Evolutionary conservation across 2,797 vertebrate species (phyloP).

Genomic region (Melopsittacus undulatus): DNA sequence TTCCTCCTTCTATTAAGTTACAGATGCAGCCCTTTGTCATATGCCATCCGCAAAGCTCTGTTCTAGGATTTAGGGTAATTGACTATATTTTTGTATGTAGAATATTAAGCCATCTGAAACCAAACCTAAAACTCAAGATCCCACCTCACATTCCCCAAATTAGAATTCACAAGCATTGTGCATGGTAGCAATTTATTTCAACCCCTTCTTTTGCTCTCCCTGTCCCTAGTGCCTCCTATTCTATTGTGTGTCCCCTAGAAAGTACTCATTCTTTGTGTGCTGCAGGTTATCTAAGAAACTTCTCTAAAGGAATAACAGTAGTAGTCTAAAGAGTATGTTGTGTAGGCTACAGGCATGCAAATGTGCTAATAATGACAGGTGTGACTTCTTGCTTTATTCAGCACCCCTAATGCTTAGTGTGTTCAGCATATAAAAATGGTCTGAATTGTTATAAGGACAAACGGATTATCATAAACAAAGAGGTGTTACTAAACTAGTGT

Average conservation of each 20-base stretch:
- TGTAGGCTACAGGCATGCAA: background rate
- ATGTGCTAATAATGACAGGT: background rate
- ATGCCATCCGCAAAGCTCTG: background rate
- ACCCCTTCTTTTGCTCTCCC: background rate
- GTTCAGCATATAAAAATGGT: background rate
- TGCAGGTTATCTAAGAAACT: background rate
- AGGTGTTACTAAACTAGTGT: background rate
- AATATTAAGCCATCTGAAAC: background rate
- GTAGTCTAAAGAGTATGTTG: background rate
- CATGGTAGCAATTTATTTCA: background rate
- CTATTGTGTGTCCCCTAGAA: background rate
- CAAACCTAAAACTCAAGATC: background rate
- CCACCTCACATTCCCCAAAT: background rate
- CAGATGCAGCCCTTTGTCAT: background rate
- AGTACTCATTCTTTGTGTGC: background rate
- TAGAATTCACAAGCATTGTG: background rate
- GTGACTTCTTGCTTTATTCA: background rate
- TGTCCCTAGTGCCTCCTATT: background rate
- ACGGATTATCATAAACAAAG: background rate
- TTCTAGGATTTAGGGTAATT: background rate
- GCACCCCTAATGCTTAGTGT: background rate
- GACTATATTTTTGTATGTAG: rapidly evolving
- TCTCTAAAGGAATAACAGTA: background rate
- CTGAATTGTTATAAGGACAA: background rate
- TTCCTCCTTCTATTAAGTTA: background rate